phyloP scores from a whole-genome alignment of 2,113 vertebrate species.

The Colistium nudipinnis region DNA sequence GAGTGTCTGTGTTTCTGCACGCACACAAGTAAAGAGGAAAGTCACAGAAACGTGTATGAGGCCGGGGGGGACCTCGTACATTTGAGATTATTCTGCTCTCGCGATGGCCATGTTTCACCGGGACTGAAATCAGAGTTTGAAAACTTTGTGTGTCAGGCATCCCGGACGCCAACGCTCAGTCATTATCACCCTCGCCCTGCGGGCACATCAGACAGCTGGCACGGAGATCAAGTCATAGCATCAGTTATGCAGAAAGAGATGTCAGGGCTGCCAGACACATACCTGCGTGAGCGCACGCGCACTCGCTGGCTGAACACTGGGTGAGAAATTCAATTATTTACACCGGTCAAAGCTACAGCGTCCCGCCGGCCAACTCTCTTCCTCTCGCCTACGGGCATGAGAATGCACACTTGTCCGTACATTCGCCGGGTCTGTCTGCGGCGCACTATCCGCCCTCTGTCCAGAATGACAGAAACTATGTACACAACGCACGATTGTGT shows the following conservation, averaged over 20 bases:
- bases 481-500: background rate
- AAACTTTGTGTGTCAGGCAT: conserved; percentile 15
- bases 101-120: background rate
- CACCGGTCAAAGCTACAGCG: background rate
- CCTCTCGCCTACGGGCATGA: background rate
- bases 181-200: conserved; percentile 19
- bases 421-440: conserved; percentile 7
- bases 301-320: conserved; percentile 17
- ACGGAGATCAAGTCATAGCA: conserved; percentile 37
- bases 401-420: conserved; percentile 12
- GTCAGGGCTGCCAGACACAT: conserved; percentile 24
- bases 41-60: no score
- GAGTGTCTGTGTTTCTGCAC: no score
- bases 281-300: conserved; percentile 22
- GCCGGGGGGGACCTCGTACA: background rate
- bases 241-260: conserved; percentile 41
- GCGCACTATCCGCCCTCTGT: conserved; percentile 22
- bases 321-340: conserved; percentile 49
- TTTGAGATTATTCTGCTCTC: background rate
- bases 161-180: conserved; percentile 27
- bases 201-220: conserved; percentile 39
- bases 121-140: conserved; percentile 8
- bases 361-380: background rate
- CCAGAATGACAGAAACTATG: conserved; percentile 51
- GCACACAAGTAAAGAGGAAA: no score